Base-by-base conservation (phyloP, 1,140 invertebrate species). In the Caerostris darwini region DNA sequence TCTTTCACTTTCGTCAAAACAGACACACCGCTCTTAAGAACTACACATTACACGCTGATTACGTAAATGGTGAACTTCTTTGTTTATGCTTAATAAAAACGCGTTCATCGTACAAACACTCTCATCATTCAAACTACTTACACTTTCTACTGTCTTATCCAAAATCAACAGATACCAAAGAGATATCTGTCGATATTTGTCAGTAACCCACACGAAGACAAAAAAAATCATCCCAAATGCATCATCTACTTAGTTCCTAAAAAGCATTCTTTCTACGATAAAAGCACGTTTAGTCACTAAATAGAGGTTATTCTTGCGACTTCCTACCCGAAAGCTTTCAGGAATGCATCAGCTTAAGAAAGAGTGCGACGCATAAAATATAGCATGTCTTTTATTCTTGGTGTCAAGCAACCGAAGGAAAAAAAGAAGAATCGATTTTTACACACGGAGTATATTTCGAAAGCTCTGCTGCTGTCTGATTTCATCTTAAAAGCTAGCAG, bases 231-330 rank as follows among this genome's bases (percentile, higher is more conserved):
- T 34, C 34, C 7, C 69, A 77, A 77, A 53, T 34, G 50, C 50
- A 10, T 34, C 69, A 50, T 34, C 3, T 4, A 67, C 34, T 34
- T 34, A 5, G 59, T 77, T 77, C 34, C 7, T 7, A 34, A 5
- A 10, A 10, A 8, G 69, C 19, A 77, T 77, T 77, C 34, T 53
- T 50, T 77, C 8, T 10, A 10, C 8, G 19, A 77, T 10, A 77
- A 77, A 77, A 77, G 69, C 5, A 77, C 69, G 69, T 77, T 77
- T 77, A 77, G 69, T 77, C 19, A 34, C 69, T 77, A 77, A 77
- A 77, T 77, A 77, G 69, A 77, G 69, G 69, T 77, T 77, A 10
- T 77, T 10, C 19, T 12, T 19, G 10, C 8, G 69, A 77, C 69
- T 77, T 77, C 34, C 19, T 34, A 34, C 5, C 69, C 34, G 3